Percentiles rank a stretch among this genome's conserved stretches.
phyloP scores from a whole-genome alignment of 2,113 vertebrate genomes.

The Cyanistes caeruleus region DNA sequence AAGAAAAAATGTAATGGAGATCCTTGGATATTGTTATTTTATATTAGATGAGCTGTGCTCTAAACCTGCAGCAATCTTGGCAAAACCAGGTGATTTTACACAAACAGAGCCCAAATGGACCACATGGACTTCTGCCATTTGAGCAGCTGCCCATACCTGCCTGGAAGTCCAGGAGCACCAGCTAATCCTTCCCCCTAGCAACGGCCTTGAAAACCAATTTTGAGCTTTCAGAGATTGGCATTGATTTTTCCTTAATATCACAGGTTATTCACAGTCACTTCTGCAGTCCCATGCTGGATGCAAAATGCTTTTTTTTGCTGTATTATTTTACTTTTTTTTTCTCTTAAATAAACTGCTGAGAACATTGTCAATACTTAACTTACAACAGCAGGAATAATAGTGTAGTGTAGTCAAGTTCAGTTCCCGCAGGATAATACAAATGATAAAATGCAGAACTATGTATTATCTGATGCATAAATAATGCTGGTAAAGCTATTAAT shows the following conservation, averaged over 20 bases:
- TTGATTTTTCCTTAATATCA: slow-evolving; percentile 58
- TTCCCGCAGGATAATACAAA: slow-evolving; percentile 24
- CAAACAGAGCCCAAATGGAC: slow-evolving; percentile 8
- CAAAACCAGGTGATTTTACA: slow-evolving; percentile 14
- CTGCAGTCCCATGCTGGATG: not conserved
- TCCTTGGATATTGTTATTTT: not conserved
- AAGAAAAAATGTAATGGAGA: not conserved
- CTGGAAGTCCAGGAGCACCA: slow-evolving; percentile 4
- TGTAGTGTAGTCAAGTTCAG: slow-evolving; percentile 50
- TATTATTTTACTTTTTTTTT: slow-evolving; percentile 57
- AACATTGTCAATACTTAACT: not conserved
- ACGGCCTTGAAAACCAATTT: not conserved
- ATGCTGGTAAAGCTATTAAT: not conserved
- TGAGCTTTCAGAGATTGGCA: not conserved
- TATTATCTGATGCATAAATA: not conserved
- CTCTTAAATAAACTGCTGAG: slow-evolving; percentile 42
- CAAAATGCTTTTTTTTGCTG: slow-evolving; percentile 57
- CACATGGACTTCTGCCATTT: slow-evolving; percentile 30
- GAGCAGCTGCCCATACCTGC: slow-evolving; percentile 39
- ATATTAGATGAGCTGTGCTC: not conserved
- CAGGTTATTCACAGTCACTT: slow-evolving; percentile 22
- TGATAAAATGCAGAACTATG: slow-evolving; percentile 53
- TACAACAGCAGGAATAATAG: not conserved
- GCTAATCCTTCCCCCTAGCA: not conserved
- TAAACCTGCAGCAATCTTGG: not conserved